Conservation (phyloP, 2,113 vertebrate species). For the Nothoprocta pentlandii region DNA sequence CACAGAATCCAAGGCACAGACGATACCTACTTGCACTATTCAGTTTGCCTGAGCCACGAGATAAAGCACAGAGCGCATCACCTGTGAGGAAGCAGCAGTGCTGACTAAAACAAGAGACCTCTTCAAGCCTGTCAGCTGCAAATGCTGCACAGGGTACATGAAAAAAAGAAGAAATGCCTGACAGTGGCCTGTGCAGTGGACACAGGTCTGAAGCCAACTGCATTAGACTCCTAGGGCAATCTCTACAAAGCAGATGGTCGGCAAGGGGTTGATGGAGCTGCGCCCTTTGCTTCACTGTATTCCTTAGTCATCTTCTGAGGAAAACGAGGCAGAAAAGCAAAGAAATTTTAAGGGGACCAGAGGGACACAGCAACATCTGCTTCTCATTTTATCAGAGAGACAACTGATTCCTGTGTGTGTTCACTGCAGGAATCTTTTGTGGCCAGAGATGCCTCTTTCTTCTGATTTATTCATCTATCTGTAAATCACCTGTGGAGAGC, state of each 20-base stretch:
- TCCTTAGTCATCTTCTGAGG: conserved; percentile 22
- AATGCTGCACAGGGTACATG: background rate
- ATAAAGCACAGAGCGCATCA: background rate
- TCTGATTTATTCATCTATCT: conserved; percentile 63
- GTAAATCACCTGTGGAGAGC: conserved; percentile 66
- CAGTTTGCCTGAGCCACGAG: background rate
- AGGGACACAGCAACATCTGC: conserved; percentile 40
- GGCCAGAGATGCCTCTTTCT: conserved; percentile 50
- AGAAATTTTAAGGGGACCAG: conserved; percentile 14
- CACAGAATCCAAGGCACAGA: background rate
- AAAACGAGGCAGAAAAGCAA: background rate
- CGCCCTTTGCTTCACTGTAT: background rate
- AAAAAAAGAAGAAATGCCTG: background rate
- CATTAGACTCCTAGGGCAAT: background rate
- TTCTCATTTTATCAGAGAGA: conserved; percentile 42
- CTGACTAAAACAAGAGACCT: background rate
- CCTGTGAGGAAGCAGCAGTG: background rate
- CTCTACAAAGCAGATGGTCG: conserved; percentile 7
- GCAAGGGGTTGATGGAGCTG: background rate
- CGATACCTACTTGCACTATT: background rate
- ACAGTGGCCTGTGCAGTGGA: background rate
- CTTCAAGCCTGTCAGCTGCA: background rate
- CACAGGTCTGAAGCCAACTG: conserved; percentile 4
- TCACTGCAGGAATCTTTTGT: conserved; percentile 62
- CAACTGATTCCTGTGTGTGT: conserved; percentile 7